A percentile compares a stretch with the other conserved stretches of the same genome.
phyloP scores from a whole-genome alignment of 1,140 invertebrate species.

The Grapholita molesta region DNA sequence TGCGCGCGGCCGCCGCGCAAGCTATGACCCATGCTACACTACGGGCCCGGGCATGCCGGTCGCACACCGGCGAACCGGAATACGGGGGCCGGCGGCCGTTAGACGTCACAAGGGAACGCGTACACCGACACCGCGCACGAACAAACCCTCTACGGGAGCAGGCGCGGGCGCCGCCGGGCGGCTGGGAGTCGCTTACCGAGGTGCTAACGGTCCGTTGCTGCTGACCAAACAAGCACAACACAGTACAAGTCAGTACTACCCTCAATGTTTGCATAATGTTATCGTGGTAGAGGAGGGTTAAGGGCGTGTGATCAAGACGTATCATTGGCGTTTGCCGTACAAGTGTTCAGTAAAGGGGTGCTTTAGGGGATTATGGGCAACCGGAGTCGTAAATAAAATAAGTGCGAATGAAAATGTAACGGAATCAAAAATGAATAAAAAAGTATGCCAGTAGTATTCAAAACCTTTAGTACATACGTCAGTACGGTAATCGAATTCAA shows the following conservation, averaged over 20 bases:
- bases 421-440: neutral
- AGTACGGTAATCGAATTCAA: neutral
- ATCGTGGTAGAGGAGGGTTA: conserved; percentile 32
- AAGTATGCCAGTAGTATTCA: neutral
- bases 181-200: conserved; percentile 70
- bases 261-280: conserved; percentile 57
- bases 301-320: conserved; percentile 18
- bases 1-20: conserved; percentile 73
- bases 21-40: conserved; percentile 75
- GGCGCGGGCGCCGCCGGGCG: conserved; percentile 57
- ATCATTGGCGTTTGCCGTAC: neutral
- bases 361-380: conserved; percentile 15
- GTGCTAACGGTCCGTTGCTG: conserved; percentile 75
- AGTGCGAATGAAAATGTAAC: conserved; percentile 28
- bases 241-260: conserved; percentile 71
- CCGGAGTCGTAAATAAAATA: conserved; percentile 23
- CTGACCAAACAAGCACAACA: conserved; percentile 76
- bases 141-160: conserved; percentile 46
- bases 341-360: conserved; percentile 15
- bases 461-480: neutral
- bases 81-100: conserved; percentile 50
- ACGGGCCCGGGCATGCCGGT: conserved; percentile 33
- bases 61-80: conserved; percentile 21
- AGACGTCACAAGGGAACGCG: conserved; percentile 73
- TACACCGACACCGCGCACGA: conserved; percentile 64